Evolutionary conservation across 1,140 invertebrate genomes (phyloP), one percentile per base, ranked within the genome.

Genomic region (Pissodes strobi): DNA sequence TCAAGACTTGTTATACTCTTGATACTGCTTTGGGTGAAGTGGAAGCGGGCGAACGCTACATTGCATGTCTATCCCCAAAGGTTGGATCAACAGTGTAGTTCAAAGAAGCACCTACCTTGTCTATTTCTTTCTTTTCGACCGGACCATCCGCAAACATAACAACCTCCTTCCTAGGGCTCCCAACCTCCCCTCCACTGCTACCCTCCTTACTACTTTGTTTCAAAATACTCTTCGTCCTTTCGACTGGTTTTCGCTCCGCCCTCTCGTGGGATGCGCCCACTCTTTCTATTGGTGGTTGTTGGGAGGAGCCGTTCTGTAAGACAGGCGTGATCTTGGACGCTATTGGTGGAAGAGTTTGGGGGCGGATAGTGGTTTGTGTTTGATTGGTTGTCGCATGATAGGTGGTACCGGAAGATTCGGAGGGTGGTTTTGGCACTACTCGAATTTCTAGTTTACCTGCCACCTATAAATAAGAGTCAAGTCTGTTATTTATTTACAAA

Each of bases 371-470:
- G 25, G 37, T 53, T 22, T 43, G 46, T n/a, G 27, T 22, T 19
- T 62, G 10, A 49, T 58, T 51, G 17, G 61, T 30, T 10, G 43
- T 58, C 17, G 19, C 43, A 23, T 65, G 18, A 21, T 58, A 38
- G 23, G 63, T 57, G 63, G 52, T 62, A 12, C 30, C 39, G 15
- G 38, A 25, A 34, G 55, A 18, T 12, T 53, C 66, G n/a, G 63
- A 12, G 34, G 56, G 23, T 45, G 56, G 61, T 77, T 81, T 80
- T 56, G 81, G 79, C 30, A 92, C 84, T 21, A 93, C 89, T 46
- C 91, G 83, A 61, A 93, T 93, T 81, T 93, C 90, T 23, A 93
- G 81, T 57, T 90, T 84, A 39, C 90, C 90, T 8, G 75, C 76
- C 9, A 78, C 76, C 72, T 77, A 70, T 58, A 45, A 67, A 27